A percentile compares a stretch with the other conserved stretches of the same genome.
phyloP scores from a whole-genome alignment of 1,140 invertebrate genomes.

The Drosophila kurseongensis region DNA sequence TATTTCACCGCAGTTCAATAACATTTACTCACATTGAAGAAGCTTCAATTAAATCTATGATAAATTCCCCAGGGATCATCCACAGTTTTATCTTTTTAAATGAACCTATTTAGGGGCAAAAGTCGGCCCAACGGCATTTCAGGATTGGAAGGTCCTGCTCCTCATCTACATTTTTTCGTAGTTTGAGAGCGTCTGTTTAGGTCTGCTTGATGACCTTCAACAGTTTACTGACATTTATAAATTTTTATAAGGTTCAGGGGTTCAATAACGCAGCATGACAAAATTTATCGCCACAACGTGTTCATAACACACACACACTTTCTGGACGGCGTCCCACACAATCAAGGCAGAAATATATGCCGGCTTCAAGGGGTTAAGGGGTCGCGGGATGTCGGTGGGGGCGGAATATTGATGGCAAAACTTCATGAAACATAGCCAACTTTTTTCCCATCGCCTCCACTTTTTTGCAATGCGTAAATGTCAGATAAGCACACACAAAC shows the following conservation, averaged over 20 bases:
- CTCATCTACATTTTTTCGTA: slow-evolving; percentile 11
- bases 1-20: slow-evolving; percentile 9
- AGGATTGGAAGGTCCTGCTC: neutral
- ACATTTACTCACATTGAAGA: slow-evolving; percentile 1
- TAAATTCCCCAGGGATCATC: slow-evolving; percentile 5
- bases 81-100: neutral
- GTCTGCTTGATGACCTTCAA: slow-evolving; percentile 56
- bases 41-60: slow-evolving; percentile 4
- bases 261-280: slow-evolving; percentile 70
- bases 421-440: slow-evolving; percentile 73
- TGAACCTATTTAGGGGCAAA: slow-evolving; percentile 21
- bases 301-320: slow-evolving; percentile 51
- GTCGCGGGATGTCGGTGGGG: neutral
- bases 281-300: slow-evolving; percentile 75
- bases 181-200: slow-evolving; percentile 18
- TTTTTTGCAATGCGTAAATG: slow-evolving; percentile 70
- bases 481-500: slow-evolving; percentile 47
- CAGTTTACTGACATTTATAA: slow-evolving; percentile 70
- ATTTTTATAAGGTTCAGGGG: slow-evolving; percentile 74
- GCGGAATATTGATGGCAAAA: slow-evolving; percentile 73
- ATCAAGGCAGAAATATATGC: slow-evolving; percentile 28
- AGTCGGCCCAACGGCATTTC: neutral
- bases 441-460: slow-evolving; percentile 27
- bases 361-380: slow-evolving; percentile 11
- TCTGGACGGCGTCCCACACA: slow-evolving; percentile 15